Conservation (phyloP, 2,888 invertebrate genomes). For the Drosophila koepferae region DNA sequence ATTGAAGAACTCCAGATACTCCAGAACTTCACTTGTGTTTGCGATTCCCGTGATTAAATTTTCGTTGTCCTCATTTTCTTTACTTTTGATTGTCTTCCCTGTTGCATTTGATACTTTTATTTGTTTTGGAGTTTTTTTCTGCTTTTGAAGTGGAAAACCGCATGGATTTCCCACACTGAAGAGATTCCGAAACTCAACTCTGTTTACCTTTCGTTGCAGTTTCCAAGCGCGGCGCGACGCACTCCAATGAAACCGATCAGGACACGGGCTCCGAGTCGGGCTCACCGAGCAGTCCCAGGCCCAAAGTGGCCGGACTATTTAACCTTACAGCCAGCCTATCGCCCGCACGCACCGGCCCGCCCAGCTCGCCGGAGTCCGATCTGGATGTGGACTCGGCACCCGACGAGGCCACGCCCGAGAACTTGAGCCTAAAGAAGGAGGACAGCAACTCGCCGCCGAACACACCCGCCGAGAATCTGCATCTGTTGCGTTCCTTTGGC, state of each 20-base stretch:
- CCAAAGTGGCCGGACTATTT: conserved; percentile 76
- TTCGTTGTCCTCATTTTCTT: conserved; percentile 26
- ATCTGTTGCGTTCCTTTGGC: conserved; percentile 82
- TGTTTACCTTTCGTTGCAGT: conserved; percentile 66
- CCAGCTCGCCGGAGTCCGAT: conserved; percentile 85
- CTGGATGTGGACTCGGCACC: conserved; percentile 85
- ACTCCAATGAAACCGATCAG: conserved; percentile 85
- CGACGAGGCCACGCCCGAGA: conserved; percentile 90
- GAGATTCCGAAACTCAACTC: conserved; percentile 10
- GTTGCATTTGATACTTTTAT: conserved; percentile 74
- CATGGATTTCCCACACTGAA: conserved; percentile 52
- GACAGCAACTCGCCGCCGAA: conserved; percentile 85
- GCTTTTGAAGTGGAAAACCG: conserved; percentile 61
- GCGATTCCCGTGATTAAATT: conserved; percentile 72
- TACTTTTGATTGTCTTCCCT: conserved; percentile 6
- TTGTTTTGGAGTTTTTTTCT: conserved; percentile 46
- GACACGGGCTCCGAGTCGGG: conserved; percentile 85
- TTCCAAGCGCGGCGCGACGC: conserved; percentile 83
- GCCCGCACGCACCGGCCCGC: conserved; percentile 84
- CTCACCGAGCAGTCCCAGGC: conserved; percentile 84
- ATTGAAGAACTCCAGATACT: conserved; percentile 6
- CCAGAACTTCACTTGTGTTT: conserved; percentile 52
- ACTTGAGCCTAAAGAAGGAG: conserved; percentile 91
- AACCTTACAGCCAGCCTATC: conserved; percentile 83
- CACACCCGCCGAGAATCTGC: conserved; percentile 83